Conservation (phyloP, 2,113 vertebrate species). For the Potamarius usumacintae region DNA sequence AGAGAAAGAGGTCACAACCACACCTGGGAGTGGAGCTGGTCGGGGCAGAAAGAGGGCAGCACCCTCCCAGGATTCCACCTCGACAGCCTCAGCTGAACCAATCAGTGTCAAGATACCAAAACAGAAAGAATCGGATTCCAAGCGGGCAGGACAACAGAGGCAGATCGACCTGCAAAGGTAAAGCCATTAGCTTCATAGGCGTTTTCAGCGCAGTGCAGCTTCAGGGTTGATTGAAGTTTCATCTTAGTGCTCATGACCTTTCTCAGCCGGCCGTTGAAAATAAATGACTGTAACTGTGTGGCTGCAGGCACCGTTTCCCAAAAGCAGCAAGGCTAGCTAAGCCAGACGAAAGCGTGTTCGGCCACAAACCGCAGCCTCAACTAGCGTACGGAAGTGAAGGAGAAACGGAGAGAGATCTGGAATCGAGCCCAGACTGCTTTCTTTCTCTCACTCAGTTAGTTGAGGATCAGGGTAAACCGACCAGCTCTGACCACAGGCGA, state of each 20-base stretch:
- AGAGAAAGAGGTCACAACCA: constrained; percentile 72
- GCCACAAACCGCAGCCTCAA: neutral
- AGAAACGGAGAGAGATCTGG: constrained; percentile 74
- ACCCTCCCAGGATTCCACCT: constrained; percentile 76
- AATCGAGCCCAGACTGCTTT: constrained; percentile 75
- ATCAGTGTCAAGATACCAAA: constrained; percentile 92
- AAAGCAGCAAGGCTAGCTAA: constrained; percentile 33
- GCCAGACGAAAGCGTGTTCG: constrained; percentile 9
- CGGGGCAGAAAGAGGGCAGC: constrained; percentile 89
- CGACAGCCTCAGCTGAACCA: constrained; percentile 77
- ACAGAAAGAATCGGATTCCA: constrained; percentile 80
- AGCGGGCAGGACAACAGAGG: constrained; percentile 87
- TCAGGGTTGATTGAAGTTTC: neutral
- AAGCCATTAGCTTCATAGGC: constrained; percentile 14
- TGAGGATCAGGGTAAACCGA: constrained; percentile 70
- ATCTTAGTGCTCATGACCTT: neutral
- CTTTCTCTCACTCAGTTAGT: constrained; percentile 67
- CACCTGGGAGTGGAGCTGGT: constrained; percentile 70
- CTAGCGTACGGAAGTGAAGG: constrained; percentile 74
- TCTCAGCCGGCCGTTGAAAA: neutral
- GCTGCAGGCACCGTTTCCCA: constrained; percentile 25
- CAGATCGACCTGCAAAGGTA: constrained; percentile 97
- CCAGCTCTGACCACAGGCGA: constrained; percentile 54
- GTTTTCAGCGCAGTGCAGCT: neutral
- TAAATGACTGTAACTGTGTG: neutral